Conservation (phyloP, 1,140 invertebrate species). For the Bombus picipes region DNA sequence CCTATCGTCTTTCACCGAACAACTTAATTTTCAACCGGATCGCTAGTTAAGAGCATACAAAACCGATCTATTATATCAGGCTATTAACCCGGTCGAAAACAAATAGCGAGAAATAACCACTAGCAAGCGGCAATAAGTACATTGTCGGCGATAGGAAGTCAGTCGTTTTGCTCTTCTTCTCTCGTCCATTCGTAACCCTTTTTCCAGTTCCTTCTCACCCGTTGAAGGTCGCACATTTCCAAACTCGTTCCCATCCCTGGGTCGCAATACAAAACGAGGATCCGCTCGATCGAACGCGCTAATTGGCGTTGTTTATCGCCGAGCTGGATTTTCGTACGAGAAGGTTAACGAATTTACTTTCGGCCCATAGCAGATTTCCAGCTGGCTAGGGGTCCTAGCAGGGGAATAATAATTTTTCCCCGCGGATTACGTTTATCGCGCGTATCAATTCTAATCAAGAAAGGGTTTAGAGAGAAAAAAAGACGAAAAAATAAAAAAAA, state of each 20-base stretch:
- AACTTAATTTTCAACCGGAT: not conserved
- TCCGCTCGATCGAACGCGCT: conserved; percentile 24
- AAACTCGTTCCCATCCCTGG: not conserved
- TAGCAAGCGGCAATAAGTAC: not conserved
- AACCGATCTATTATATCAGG: not conserved
- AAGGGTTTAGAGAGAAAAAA: not conserved
- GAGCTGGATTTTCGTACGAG: not conserved
- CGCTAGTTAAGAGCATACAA: not conserved
- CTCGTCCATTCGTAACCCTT: not conserved
- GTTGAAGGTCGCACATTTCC: not conserved
- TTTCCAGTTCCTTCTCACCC: not conserved
- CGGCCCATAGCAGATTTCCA: not conserved
- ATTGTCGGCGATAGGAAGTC: not conserved
- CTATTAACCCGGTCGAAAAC: not conserved
- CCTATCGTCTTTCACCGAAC: no score
- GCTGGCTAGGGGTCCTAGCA: no score
- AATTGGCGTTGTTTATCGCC: conserved; percentile 40
- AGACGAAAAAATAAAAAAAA: not conserved
- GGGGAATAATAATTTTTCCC: not conserved
- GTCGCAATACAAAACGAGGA: not conserved
- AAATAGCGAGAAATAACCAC: not conserved
- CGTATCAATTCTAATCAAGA: conserved; percentile 32
- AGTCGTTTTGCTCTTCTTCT: conserved; percentile 14
- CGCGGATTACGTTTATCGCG: conserved; percentile 5
- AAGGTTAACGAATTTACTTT: conserved; percentile 28